These are phyloP conservation scores for Cyphomyrus discorhynchus DNA, from an alignment of 2,113 vertebrate genomes.

Conservation along the genomic window DNA sequence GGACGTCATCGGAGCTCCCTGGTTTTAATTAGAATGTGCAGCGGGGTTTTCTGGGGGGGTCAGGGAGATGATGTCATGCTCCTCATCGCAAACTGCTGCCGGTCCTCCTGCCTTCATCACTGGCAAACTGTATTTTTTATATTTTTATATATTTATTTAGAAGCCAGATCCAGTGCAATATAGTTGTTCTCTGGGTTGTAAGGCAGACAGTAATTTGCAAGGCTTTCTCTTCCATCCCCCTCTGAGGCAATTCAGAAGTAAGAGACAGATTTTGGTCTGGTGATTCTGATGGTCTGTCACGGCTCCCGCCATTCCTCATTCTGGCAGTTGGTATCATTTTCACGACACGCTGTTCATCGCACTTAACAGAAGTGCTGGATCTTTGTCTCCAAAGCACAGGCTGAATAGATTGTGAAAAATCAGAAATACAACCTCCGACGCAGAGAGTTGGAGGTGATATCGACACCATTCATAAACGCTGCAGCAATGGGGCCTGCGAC, in stretches of 20 bases:
- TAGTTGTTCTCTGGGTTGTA: background rate
- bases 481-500: background rate
- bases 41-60: background rate
- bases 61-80: background rate
- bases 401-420: constrained; percentile 9
- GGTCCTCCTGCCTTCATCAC: background rate
- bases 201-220: background rate
- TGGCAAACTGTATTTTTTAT: background rate
- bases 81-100: background rate
- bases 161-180: constrained; percentile 7
- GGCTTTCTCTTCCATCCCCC: background rate
- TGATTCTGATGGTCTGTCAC: background rate
- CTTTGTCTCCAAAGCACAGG: background rate
- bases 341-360: background rate
- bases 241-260: background rate
- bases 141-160: background rate
- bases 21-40: background rate
- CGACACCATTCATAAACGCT: background rate
- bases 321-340: background rate
- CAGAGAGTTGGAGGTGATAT: background rate
- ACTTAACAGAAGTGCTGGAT: background rate
- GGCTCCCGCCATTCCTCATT: background rate
- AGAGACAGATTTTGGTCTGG: background rate
- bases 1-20: background rate
- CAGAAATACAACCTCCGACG: background rate